Base-by-base conservation (phyloP, 2,797 vertebrate species). In the Gymnoscopelus braueri region DNA sequence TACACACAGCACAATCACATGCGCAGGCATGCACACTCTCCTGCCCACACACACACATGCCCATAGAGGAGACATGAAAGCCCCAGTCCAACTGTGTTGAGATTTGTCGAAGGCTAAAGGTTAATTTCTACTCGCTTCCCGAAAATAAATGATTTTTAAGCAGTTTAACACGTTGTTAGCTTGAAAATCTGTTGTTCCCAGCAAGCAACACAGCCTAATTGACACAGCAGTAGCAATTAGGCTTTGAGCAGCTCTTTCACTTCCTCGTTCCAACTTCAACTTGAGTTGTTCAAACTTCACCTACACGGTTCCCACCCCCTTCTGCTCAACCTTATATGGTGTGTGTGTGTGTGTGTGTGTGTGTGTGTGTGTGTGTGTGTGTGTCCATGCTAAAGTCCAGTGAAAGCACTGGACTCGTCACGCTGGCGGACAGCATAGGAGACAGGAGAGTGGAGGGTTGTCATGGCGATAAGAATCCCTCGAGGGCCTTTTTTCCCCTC, bases 401-500 rank as follows among this genome's bases (percentile, higher is more conserved):
- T n/a, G 72, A 84, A 84, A 77, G 63, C 62, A 60, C 14, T 50
- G 71, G 81, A 83, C 84, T 85, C 72, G 86, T 89, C 82, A 75
- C 75, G 60, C 73, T 79, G 67, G 82, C 68, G 84, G 81, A 90
- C 80, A 80, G 77, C 60, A 63, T 76, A 87, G 82, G 76, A 88
- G 83, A 87, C 75, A 73, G 73, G 65, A 74, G 67, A 74, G 67
- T 63, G 91, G 67, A 74, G 67, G 64, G 91, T 91, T 88, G 88
- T 88, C 88, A 90, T 88, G 84, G 88, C 80, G 86, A 91, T 88
- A 79, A 72, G 69, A 81, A 82, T 87, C 82, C 79, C 84, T 83
- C 19, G 67, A 84, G 86, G 71, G 63, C 62, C 67, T 50, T 72
- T 13, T 71, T 60, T 67, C 71, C 23, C 65, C 75, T 75, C 69